These are phyloP conservation scores for Sussaba pulchella DNA, from an alignment of 2,888 invertebrate genomes.

Conservation along the genomic window DNA sequence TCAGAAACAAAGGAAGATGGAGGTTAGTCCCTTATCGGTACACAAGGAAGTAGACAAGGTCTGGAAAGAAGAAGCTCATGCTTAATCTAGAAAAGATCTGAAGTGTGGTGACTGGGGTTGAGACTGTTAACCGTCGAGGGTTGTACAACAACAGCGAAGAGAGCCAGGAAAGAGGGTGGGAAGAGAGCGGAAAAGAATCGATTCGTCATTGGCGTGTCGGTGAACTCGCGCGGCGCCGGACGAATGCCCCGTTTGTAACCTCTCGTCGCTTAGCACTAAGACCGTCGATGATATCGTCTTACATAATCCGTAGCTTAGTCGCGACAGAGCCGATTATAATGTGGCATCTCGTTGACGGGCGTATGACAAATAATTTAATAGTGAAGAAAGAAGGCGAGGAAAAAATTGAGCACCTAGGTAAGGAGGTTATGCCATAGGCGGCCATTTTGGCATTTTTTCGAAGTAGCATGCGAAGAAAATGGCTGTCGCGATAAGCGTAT, in stretches of 20 bases:
- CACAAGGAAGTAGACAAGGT: too few relatives aligned
- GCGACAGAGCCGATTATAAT: not conserved
- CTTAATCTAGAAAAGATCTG: conserved; percentile 31
- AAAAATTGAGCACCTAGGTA: not conserved
- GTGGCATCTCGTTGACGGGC: conserved; percentile 4
- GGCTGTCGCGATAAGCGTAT: not conserved
- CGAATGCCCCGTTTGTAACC: conserved; percentile 48
- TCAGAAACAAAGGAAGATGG: too few relatives aligned
- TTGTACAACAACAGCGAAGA: conserved; percentile 36
- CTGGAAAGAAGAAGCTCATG: too few relatives aligned
- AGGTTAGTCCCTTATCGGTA: too few relatives aligned
- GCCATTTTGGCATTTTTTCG: not conserved
- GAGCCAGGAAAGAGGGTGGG: conserved; percentile 34
- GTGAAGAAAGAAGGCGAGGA: not conserved
- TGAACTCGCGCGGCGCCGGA: conserved; percentile 64
- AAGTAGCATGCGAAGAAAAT: not conserved
- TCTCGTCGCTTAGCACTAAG: conserved; percentile 11
- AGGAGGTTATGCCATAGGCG: not conserved
- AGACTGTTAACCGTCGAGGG: conserved; percentile 21
- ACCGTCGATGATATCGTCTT: not conserved
- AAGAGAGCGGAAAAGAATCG: conserved; percentile 57
- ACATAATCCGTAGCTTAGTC: conserved; percentile 1
- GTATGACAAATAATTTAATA: conserved; percentile 1
- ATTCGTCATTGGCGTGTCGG: conserved; percentile 69
- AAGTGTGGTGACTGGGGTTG: conserved; percentile 47